Conservation (phyloP, 2,888 invertebrate genomes). For the Patella caerulea region DNA sequence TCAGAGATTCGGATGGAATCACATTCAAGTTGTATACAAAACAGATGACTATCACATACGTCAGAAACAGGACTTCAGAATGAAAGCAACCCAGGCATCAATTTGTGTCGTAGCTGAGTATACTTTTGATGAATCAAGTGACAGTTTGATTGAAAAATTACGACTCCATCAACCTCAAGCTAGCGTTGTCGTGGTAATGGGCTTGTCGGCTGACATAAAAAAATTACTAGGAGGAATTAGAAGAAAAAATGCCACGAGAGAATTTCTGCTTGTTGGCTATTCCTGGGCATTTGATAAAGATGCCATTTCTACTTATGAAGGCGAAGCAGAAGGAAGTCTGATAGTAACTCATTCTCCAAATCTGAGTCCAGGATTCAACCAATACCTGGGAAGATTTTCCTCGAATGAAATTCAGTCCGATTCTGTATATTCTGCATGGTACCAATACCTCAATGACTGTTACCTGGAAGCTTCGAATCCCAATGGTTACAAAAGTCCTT, state of each 20-base stretch:
- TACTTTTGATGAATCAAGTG: background rate
- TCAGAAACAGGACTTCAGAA: slow-evolving; percentile 33
- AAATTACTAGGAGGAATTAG: slow-evolving; percentile 43
- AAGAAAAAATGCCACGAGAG: slow-evolving; percentile 31
- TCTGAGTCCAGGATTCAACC: slow-evolving; percentile 36
- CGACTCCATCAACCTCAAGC: slow-evolving; percentile 43
- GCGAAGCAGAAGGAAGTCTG: slow-evolving; percentile 50
- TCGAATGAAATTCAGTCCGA: slow-evolving; percentile 45
- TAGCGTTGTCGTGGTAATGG: slow-evolving; percentile 48
- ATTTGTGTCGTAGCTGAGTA: slow-evolving; percentile 53
- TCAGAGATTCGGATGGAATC: slow-evolving; percentile 68
- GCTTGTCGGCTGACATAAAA: slow-evolving; percentile 32
- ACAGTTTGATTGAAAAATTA: slow-evolving; percentile 41
- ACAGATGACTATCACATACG: slow-evolving; percentile 43
- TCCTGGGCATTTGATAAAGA: slow-evolving; percentile 44
- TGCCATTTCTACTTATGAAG: slow-evolving; percentile 40
- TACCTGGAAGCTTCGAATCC: slow-evolving; percentile 49
- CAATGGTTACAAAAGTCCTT: slow-evolving; percentile 42
- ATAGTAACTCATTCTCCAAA: slow-evolving; percentile 42
- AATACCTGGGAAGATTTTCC: slow-evolving; percentile 42
- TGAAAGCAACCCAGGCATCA: slow-evolving; percentile 28
- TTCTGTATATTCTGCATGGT: slow-evolving; percentile 53
- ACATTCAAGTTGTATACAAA: slow-evolving; percentile 68
- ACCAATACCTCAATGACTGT: slow-evolving; percentile 55
- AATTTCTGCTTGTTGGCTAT: slow-evolving; percentile 54